Evolutionary conservation across 2,888 invertebrate genomes (phyloP), one percentile per base, ranked within the genome.

Genomic region (Cheilosia grossa): DNA sequence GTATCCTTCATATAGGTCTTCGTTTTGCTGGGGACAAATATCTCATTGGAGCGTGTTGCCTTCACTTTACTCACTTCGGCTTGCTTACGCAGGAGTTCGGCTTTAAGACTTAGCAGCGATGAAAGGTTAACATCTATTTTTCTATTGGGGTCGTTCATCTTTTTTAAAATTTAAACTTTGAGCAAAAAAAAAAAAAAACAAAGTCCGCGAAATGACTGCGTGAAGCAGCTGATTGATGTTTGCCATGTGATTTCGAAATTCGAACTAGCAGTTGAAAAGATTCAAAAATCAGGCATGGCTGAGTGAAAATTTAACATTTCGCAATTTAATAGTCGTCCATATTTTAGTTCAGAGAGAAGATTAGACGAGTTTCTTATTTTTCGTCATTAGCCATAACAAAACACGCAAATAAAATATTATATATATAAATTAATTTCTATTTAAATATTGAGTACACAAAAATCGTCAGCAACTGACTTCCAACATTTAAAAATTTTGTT

Each of bases 81-180:
- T 92, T 97, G 96, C 91, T 98, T 98, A 85, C 96, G 94, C 56
- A 96, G 91, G 17, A 98, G 93, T 92, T 98, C 98, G 0, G 98
- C 98, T 93, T 98, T 98, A 81, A 98, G 93, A 89, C 96, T 96
- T n/a, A 97, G 92, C 64, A 97, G 90, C 94, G 92, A 92, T 0
- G 92, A 92, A n/a, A 91, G 87, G 87, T 92, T 92, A 0, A 92
- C 91, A 54, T 89, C 90, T 9, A 92, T 91, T n/a, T 89, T 89
- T 88, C 92, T 92, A 86, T 89, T 92, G 40, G 92, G 91, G 87
- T 92, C 92, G 82, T 92, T 92, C 92, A 92, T 92, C 56, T 67
- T 13, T 1, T 9, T 40, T 59, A 3, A 4, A 15, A 15, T 24
- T 42, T 21, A 47, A 47, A n/a, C 19, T 75, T 27, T 33, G 24